Conservation (phyloP, 2,888 invertebrate genomes). For the Lapara coniferarum region DNA sequence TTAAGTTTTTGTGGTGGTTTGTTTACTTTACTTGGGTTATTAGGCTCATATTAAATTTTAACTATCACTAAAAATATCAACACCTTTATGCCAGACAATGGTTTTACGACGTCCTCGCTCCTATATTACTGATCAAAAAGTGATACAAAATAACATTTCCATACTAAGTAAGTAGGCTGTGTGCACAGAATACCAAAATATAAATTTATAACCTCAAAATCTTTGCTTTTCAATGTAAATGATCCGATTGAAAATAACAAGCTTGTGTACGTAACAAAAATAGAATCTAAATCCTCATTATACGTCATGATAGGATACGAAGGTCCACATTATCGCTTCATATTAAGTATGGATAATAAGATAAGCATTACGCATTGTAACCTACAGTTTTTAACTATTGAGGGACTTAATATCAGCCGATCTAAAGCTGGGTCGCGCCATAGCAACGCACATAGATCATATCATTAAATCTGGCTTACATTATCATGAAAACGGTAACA, state of each 20-base stretch:
- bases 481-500: conserved; percentile 77
- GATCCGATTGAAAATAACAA: not conserved
- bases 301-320: not conserved
- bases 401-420: not conserved
- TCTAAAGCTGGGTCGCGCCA: conserved; percentile 32
- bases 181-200: no score
- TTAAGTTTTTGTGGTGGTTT: no score
- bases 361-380: not conserved
- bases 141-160: no score
- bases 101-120: no score
- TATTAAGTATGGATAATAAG: not conserved
- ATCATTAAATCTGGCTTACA: conserved; percentile 75
- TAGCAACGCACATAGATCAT: conserved; percentile 53
- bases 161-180: no score
- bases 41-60: no score
- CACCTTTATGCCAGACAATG: no score
- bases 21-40: no score
- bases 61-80: no score
- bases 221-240: not conserved
- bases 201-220: not conserved
- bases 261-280: not conserved
- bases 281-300: not conserved
- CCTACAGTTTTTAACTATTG: not conserved
- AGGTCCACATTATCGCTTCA: not conserved
- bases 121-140: no score